These are phyloP conservation scores for Stichopus horrens DNA, from an alignment of 53 echinoderm and acorn worm species.

Conservation along the genomic window DNA sequence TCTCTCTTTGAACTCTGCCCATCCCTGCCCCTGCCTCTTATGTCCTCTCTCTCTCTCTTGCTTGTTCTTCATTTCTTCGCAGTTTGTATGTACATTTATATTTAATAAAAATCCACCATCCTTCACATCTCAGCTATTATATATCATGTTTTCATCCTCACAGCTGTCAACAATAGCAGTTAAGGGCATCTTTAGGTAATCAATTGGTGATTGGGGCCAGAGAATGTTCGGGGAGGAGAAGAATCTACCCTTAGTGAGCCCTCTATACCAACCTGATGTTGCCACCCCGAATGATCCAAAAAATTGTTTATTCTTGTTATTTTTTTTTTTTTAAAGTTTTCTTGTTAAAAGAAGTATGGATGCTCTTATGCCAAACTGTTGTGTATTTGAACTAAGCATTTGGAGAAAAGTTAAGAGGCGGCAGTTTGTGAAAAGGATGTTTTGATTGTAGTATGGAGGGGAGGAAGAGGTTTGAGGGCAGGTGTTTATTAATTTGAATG, in stretches of 20 bases:
- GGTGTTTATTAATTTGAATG: too few relatives aligned
- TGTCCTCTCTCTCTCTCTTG: not conserved
- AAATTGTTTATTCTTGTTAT: not conserved
- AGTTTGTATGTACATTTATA: not conserved
- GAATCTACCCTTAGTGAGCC: not conserved
- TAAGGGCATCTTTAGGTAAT: slow-evolving; percentile 27
- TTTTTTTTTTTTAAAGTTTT: not conserved
- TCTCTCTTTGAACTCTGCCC: not conserved
- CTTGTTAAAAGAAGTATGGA: not conserved
- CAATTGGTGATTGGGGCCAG: slow-evolving; percentile 22
- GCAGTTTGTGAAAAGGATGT: too few relatives aligned
- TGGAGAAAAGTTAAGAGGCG: not conserved
- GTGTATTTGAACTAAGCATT: not conserved
- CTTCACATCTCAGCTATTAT: slow-evolving; percentile 4
- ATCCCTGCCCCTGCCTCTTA: slow-evolving; percentile 23
- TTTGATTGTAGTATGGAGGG: too few relatives aligned
- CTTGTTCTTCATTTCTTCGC: not conserved
- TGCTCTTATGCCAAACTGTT: not conserved
- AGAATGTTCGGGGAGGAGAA: slow-evolving; percentile 30
- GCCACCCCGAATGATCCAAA: slow-evolving; percentile 4
- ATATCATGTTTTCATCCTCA: slow-evolving; percentile 33
- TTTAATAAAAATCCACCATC: not conserved
- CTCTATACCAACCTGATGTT: slow-evolving; percentile 13
- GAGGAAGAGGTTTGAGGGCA: too few relatives aligned
- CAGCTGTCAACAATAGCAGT: slow-evolving; percentile 44